phyloP scores from a whole-genome alignment of 53 echinoderm and acorn worm genomes.

The Mesocentrotus franciscanus region DNA sequence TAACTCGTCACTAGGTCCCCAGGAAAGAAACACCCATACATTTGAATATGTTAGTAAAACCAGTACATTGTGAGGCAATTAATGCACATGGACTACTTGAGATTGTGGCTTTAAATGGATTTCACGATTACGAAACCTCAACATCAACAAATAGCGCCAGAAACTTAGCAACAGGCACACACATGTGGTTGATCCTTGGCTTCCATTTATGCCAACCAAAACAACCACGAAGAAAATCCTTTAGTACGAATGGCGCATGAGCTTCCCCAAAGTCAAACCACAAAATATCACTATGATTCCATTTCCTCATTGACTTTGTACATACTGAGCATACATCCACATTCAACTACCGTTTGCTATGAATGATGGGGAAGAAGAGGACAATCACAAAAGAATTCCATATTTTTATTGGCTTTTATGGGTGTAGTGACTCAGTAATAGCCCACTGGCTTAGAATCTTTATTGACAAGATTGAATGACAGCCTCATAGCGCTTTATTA shows the following conservation, averaged over 20 bases:
- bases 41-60: too few relatives aligned
- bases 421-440: not conserved
- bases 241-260: not conserved
- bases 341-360: not conserved
- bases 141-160: not conserved
- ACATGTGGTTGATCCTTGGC: not conserved
- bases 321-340: not conserved
- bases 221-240: not conserved
- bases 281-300: not conserved
- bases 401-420: slow-evolving; percentile 1
- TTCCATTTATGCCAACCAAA: not conserved
- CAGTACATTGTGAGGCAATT: too few relatives aligned
- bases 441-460: not conserved
- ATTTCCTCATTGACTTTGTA: not conserved
- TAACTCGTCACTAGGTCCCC: too few relatives aligned
- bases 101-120: not conserved
- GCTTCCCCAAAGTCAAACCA: not conserved
- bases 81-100: too few relatives aligned
- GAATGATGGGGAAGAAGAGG: not conserved
- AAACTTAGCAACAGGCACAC: not conserved
- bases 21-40: too few relatives aligned
- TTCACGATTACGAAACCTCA: not conserved
- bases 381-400: not conserved
- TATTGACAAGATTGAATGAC: not conserved
- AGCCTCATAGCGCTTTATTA: not conserved